Base-by-base conservation (phyloP, 2,888 invertebrate genomes). In the Platerodrilus igneus region DNA sequence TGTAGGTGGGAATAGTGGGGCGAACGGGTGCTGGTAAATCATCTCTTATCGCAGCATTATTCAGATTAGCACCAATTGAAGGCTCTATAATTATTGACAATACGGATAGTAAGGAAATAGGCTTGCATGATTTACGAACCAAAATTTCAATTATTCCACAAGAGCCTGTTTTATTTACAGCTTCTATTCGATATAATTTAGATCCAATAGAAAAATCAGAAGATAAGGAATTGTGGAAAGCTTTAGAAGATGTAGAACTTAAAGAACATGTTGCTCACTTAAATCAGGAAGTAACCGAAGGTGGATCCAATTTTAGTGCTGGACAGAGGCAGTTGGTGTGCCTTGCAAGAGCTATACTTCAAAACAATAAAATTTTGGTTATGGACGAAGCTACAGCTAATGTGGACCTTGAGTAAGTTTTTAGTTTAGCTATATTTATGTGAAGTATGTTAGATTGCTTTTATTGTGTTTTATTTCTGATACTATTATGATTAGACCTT, bases 381-480 rank as follows among this genome's bases (percentile, higher is more conserved):
- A 71, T 94, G 46, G 93, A 94, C 57, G 93, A 93, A 70, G 92
- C 92, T 17, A 92, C 92, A 0, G 90, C 91, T 2, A 92, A 91
- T 64, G 89, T 92, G 2, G 92, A 93, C 67, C 85, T 83, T 42
- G 79, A 82, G 85, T 86, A 70, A 73, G 76, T 66, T 11, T n/a
- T 2, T 9, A 30, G 17, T 30, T 15, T 11, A n/a, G n/a, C n/a
- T n/a, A n/a, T n/a, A n/a, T n/a, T n/a, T n/a, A n/a, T n/a, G n/a
- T n/a, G n/a, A n/a, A n/a, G n/a, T n/a, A n/a, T n/a, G n/a, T n/a
- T n/a, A n/a, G n/a, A n/a, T n/a, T n/a, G n/a, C n/a, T n/a, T n/a
- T n/a, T n/a, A n/a, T n/a, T n/a, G n/a, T n/a, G n/a, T n/a, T n/a
- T n/a, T n/a, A n/a, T n/a, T n/a, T n/a, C n/a, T n/a, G n/a, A n/a